Evolutionary conservation across 2,888 invertebrate genomes (phyloP), one percentile per base, ranked within the genome.

Genomic region (Branchipolynoe longqiensis): DNA sequence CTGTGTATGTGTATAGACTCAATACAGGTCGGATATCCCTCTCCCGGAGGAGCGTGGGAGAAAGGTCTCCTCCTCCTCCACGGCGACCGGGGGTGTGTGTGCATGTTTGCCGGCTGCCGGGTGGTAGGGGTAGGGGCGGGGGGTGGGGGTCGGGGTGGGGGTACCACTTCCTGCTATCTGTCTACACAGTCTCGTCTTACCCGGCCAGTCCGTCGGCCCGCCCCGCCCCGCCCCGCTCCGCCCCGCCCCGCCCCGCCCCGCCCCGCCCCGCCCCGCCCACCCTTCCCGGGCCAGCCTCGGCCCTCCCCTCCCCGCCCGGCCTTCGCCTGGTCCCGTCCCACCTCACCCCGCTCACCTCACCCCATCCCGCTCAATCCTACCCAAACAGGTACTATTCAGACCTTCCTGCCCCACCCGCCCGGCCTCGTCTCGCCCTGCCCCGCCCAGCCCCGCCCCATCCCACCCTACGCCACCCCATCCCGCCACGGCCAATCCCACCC

Each of bases 161-260:
- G 36, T 38, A 25, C 36, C 69, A 69, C 69, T 69, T 69, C 69
- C 69, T 69, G 33, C 69, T 69, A 69, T 69, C 69, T 69, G 69
- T 69, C 69, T 69, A 69, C 69, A 69, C 69, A 69, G 69, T 69
- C 36, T 69, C 69, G 3, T 38, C 69, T 69, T 69, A 22, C 69
- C 69, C 36, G n/a, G n/a, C n/a, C n/a, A n/a, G n/a, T n/a, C n/a
- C n/a, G 36, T 31, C 25, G 33, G 69, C 69, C 1, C 6, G 69
- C 18, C 36, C 18, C 69, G 14, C 38, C 38, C 62, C 62, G 22
- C 22, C 69, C 31, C 69, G 31, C n/a, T n/a, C 28, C n/a, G 31
- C 31, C 62, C 62, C 31, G n/a, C 56, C 25, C 22, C 56, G 2
- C 56, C 25, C 56, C 56, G 25, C 25, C 56, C 62, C 25, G 33